Percentiles rank a stretch among this genome's conserved stretches.
phyloP scores from a whole-genome alignment of 2,888 invertebrate genomes.

The Eupeodes latifasciatus region DNA sequence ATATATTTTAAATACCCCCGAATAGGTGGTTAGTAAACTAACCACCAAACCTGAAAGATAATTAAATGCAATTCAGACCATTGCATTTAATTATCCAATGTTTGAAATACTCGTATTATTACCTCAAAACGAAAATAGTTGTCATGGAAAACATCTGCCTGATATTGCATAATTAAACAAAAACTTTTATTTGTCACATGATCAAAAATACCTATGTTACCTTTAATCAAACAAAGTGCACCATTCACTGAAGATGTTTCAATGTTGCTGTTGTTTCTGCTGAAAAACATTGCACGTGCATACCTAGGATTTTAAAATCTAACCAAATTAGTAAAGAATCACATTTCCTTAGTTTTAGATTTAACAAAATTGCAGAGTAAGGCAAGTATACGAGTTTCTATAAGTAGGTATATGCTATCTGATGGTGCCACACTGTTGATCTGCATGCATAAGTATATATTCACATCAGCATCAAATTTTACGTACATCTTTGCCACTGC shows the following conservation, averaged over 20 bases:
- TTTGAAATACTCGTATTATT: too few relatives aligned
- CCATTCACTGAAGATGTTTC: constrained; percentile 5
- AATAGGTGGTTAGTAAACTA: too few relatives aligned
- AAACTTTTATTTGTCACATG: not conserved
- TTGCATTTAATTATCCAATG: too few relatives aligned
- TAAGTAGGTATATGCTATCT: not conserved
- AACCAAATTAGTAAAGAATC: constrained; percentile 56
- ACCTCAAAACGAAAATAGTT: too few relatives aligned
- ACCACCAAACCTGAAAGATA: too few relatives aligned
- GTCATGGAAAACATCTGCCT: not conserved
- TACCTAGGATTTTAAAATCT: constrained; percentile 36
- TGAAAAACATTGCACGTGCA: constrained; percentile 1
- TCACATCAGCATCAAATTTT: not conserved
- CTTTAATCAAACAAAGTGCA: constrained; percentile 20
- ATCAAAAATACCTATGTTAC: not conserved
- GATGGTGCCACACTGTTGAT: constrained; percentile 34
- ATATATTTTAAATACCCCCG: too few relatives aligned
- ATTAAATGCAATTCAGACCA: too few relatives aligned
- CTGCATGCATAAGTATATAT: not conserved
- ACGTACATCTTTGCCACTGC: not conserved
- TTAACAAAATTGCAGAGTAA: not conserved
- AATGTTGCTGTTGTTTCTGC: not conserved
- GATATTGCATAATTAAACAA: not conserved
- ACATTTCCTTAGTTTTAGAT: constrained; percentile 33
- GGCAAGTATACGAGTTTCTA: too few relatives aligned